Evolutionary conservation across 2,888 invertebrate genomes (phyloP), one percentile per base, ranked within the genome.

Genomic region (Mythimna ferrago): DNA sequence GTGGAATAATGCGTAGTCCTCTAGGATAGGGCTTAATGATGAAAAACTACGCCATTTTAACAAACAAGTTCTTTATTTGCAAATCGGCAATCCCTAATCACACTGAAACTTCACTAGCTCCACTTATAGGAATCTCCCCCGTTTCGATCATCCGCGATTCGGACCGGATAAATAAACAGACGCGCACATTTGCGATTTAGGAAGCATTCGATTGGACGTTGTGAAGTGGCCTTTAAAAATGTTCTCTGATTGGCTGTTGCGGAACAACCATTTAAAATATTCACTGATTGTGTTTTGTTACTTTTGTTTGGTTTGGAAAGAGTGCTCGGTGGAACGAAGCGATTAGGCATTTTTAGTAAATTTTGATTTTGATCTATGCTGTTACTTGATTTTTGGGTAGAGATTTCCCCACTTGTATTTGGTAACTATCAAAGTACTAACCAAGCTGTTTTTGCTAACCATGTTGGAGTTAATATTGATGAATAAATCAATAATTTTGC

Each of bases 251-350:
- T 81, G 71, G 68, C 56, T 57, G 58, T 21, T 79, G 63, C 51
- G 32, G 7, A 44, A 7, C 4, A 10, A 64, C 56, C 65, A 78
- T 75, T 74, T 58, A 63, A 78, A 76, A 64, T 57, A 71, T 75
- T 54, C 54, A 10, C 60, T 78, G 70, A 78, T 83, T 75, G 72
- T 68, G 65, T 80, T 77, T 48, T 71, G 66, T 53, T 57, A 54
- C 44, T 19, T 21, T 32, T 78, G 67, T 86, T 78, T 86, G 63
- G 63, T 72, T 72, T 78, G 26, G 48, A 26, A 54, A 58, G 63
- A 60, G 73, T 38, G 48, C 7, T 38, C 10, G 38, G 32, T 67
- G 32, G 6, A 38, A 41, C 3, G 11, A 65, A 32, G 11, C 35
- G 53, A 35, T 57, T 53, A 38, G 9, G 53, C 32, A 14, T 5